Conservation (phyloP, 2,888 invertebrate genomes). For the Crepidodera aurea region DNA sequence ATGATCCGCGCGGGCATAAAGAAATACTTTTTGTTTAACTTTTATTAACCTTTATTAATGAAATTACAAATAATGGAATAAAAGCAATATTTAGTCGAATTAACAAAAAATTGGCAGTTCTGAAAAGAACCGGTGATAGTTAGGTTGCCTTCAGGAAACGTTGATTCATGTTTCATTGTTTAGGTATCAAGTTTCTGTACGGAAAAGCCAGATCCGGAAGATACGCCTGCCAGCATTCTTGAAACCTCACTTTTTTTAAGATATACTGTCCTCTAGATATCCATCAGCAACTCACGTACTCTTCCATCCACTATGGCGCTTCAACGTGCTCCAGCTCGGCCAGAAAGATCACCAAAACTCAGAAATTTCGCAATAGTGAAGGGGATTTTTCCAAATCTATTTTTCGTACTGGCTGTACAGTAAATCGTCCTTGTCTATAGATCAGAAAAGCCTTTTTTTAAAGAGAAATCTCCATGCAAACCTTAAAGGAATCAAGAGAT, state of each 20-base stretch:
- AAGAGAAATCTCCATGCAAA: no score
- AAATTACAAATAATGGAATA: neutral
- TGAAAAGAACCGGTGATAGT: neutral
- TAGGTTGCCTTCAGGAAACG: neutral
- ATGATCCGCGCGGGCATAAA: no score
- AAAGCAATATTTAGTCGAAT: neutral
- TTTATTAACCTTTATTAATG: no score
- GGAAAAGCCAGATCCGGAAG: slow-evolving; percentile 3
- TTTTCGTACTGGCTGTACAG: slow-evolving; percentile 8
- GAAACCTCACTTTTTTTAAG: neutral
- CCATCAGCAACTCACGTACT: neutral
- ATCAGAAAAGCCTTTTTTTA: neutral
- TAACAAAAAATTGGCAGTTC: neutral
- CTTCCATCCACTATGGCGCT: neutral
- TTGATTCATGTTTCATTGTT: slow-evolving; percentile 10
- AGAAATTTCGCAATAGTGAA: slow-evolving; percentile 8
- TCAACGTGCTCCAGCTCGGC: neutral
- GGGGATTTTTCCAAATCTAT: slow-evolving; percentile 5
- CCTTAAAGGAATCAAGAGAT: no score
- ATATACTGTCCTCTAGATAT: neutral
- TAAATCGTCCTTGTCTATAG: neutral
- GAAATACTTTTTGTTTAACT: neutral
- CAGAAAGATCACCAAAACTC: neutral
- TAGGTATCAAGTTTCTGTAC: slow-evolving; percentile 7
- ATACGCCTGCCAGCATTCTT: slow-evolving; percentile 8